phyloP scores from a whole-genome alignment of 2,113 vertebrate species.

The Miniopterus natalensis region DNA sequence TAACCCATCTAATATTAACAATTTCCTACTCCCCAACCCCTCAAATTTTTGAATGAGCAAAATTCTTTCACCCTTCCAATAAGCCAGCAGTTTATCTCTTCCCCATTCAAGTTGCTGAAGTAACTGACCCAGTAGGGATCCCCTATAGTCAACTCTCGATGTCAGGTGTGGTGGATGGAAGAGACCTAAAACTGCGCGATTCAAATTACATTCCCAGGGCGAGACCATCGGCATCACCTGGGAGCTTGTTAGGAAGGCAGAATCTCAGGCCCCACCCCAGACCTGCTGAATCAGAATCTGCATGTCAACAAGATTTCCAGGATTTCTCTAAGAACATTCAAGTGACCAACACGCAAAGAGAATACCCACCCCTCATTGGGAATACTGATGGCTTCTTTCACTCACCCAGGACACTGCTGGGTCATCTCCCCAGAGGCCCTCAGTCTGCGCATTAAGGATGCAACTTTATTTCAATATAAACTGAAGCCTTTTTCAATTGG shows the following conservation, averaged over 20 bases:
- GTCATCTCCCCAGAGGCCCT: not conserved
- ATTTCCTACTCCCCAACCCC: slow-evolving; percentile 35
- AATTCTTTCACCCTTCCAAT: slow-evolving; percentile 46
- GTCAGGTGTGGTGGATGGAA: not conserved
- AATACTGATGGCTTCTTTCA: not conserved
- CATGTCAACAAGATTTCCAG: slow-evolving; percentile 39
- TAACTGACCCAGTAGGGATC: slow-evolving; percentile 23
- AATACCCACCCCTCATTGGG: not conserved
- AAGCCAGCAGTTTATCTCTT: slow-evolving; percentile 25
- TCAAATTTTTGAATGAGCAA: slow-evolving; percentile 77
- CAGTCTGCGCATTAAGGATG: slow-evolving; percentile 33
- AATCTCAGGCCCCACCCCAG: not conserved
- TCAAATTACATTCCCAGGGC: not conserved
- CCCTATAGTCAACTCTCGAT: not conserved
- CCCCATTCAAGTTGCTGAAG: slow-evolving; percentile 33
- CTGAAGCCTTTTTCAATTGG: slow-evolving; percentile 34
- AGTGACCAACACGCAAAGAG: slow-evolving; percentile 40
- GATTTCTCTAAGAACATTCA: slow-evolving; percentile 22
- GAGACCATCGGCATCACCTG: not conserved
- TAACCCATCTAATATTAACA: slow-evolving; percentile 73
- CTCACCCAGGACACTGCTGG: not conserved
- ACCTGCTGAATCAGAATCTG: slow-evolving; percentile 33
- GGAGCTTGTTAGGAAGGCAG: slow-evolving; percentile 9
- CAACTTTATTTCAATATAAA: slow-evolving; percentile 52
- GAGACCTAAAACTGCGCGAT: not conserved